phyloP scores from a whole-genome alignment of 2,888 invertebrate genomes.

The Synanthedon formicaeformis region DNA sequence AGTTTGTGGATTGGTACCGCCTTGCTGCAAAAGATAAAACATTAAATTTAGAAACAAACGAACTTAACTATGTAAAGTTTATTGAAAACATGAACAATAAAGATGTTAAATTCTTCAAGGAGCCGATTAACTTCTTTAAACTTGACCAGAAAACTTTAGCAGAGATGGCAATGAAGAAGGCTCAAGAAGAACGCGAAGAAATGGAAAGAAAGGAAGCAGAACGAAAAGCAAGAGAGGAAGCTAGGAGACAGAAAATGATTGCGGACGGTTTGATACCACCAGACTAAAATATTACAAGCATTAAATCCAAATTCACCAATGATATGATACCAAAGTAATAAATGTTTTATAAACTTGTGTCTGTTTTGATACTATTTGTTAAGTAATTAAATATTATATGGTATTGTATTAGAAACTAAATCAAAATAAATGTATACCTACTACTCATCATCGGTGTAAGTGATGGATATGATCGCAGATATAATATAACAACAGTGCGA shows the following conservation, averaged over 20 bases:
- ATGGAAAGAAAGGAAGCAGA: constrained; percentile 45
- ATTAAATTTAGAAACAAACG: constrained; percentile 32
- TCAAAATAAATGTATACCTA: too few relatives aligned
- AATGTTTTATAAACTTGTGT: too few relatives aligned
- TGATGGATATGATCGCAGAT: too few relatives aligned
- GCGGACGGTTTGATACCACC: constrained; percentile 40
- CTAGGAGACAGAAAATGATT: constrained; percentile 44
- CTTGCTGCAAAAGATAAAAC: constrained; percentile 46
- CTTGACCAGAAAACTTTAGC: constrained; percentile 57
- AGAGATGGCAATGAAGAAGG: constrained; percentile 50
- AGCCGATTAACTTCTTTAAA: constrained; percentile 59
- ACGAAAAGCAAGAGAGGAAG: constrained; percentile 39
- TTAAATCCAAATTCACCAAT: too few relatives aligned
- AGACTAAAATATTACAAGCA: constrained; percentile 4
- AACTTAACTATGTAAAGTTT: constrained; percentile 43
- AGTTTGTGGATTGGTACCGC: constrained; percentile 46
- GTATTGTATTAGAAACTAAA: too few relatives aligned
- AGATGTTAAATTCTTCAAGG: constrained; percentile 39
- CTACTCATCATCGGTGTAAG: too few relatives aligned
- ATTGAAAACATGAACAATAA: constrained; percentile 55
- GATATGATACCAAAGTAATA: too few relatives aligned
- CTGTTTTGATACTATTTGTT: too few relatives aligned
- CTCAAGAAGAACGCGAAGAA: constrained; percentile 41
- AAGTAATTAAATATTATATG: too few relatives aligned
- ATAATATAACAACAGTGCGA: too few relatives aligned